phyloP scores from a whole-genome alignment of 2,797 vertebrate genomes.

The Chelonia mydas region DNA sequence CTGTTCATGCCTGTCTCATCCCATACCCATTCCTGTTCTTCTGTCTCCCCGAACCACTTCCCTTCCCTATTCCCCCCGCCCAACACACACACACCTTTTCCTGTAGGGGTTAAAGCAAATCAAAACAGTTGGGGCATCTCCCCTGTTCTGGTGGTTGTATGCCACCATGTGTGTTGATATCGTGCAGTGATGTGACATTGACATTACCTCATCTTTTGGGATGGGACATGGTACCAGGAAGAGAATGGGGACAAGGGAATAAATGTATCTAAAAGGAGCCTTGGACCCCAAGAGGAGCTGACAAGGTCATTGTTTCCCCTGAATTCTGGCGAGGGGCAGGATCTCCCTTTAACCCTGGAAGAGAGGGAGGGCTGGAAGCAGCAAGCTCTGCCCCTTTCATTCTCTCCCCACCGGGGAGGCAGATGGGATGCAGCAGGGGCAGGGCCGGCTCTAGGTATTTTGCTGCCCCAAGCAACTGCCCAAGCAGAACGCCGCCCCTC shows the following conservation, averaged over 20 bases:
- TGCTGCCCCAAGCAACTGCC: too few species aligned
- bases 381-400: too few species aligned
- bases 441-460: too few species aligned
- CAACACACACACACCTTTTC: background rate
- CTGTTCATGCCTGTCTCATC: background rate
- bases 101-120: background rate
- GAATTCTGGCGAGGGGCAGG: background rate
- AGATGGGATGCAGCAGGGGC: too few species aligned
- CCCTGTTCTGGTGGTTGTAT: fast-evolving
- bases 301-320: background rate
- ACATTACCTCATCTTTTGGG: background rate
- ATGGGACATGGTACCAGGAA: fast-evolving
- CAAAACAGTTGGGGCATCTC: background rate
- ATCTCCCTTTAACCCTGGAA: too few species aligned
- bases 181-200: background rate
- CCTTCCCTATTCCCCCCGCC: background rate
- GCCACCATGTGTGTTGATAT: background rate
- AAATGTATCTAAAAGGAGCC: fast-evolving
- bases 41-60: background rate
- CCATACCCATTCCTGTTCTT: background rate
- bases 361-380: too few species aligned
- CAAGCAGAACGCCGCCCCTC: too few species aligned
- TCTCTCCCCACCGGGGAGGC: too few species aligned
- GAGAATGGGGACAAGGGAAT: background rate
- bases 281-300: background rate